Conservation (phyloP, 2,888 invertebrate genomes). For the Monopis laevigella region DNA sequence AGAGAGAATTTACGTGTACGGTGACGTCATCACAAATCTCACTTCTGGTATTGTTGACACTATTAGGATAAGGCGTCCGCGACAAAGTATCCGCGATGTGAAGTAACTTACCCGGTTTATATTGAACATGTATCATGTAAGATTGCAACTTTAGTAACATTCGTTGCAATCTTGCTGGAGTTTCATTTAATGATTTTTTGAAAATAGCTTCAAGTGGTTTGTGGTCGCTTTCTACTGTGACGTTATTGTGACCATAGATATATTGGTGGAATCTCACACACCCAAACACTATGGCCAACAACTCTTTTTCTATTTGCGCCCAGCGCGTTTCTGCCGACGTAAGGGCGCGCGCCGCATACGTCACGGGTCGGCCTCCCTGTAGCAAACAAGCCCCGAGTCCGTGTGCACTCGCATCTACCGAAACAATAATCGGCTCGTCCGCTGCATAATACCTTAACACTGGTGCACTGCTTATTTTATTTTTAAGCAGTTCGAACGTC, state of each 20-base stretch:
- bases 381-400: constrained; percentile 15
- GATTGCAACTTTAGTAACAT: constrained; percentile 24
- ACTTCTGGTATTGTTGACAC: no score
- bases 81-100: constrained; percentile 27
- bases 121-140: constrained; percentile 23
- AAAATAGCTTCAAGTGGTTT: constrained; percentile 27
- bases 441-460: constrained; percentile 14
- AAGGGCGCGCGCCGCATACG: constrained; percentile 17
- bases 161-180: constrained; percentile 24
- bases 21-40: no score
- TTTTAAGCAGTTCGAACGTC: constrained; percentile 12
- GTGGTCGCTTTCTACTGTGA: constrained; percentile 26
- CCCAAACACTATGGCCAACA: constrained; percentile 19
- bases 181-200: constrained; percentile 21
- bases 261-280: constrained; percentile 20
- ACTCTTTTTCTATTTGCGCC: constrained; percentile 21
- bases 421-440: constrained; percentile 12
- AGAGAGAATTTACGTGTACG: no score
- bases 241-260: constrained; percentile 20
- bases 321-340: constrained; percentile 14
- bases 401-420: constrained; percentile 14
- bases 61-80: no score
- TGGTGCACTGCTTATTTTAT: constrained; percentile 9
- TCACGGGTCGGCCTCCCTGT: constrained; percentile 15
- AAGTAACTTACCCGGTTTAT: constrained; percentile 24